Percentiles rank a stretch among this genome's conserved stretches.
Conservation (phyloP, 1,140 invertebrate species). For the Brachionus plicatilis region DNA sequence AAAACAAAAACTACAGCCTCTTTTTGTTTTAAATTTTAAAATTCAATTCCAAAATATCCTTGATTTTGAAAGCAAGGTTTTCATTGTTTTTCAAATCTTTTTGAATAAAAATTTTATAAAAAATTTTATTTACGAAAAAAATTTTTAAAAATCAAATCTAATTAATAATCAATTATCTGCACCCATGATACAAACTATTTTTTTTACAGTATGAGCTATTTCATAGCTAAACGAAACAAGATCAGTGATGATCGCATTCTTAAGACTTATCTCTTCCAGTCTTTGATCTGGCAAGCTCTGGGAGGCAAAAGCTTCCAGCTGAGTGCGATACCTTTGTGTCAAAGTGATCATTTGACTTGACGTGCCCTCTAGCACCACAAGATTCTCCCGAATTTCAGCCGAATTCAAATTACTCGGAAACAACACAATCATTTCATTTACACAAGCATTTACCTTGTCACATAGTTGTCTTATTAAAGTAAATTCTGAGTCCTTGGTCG, state of each 20-base stretch:
- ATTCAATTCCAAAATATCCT: neutral
- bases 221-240: constrained; percentile 35
- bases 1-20: neutral
- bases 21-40: no score
- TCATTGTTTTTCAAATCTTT: neutral
- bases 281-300: neutral
- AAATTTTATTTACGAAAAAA: constrained; percentile 1
- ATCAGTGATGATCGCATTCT: constrained; percentile 22
- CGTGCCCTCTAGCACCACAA: neutral
- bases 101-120: neutral
- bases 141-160: neutral
- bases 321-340: neutral
- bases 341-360: neutral
- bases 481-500: constrained; percentile 22
- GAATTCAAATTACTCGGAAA: constrained; percentile 26
- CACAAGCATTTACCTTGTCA: constrained; percentile 9
- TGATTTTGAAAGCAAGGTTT: neutral
- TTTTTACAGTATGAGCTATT: constrained; percentile 38
- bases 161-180: constrained; percentile 3
- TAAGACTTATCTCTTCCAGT: neutral
- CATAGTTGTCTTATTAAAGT: neutral
- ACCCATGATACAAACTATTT: constrained; percentile 30
- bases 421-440: constrained; percentile 35
- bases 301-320: neutral
- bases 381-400: neutral